Conservation (phyloP, 1,140 invertebrate genomes). For the Bombus soroeensis region DNA sequence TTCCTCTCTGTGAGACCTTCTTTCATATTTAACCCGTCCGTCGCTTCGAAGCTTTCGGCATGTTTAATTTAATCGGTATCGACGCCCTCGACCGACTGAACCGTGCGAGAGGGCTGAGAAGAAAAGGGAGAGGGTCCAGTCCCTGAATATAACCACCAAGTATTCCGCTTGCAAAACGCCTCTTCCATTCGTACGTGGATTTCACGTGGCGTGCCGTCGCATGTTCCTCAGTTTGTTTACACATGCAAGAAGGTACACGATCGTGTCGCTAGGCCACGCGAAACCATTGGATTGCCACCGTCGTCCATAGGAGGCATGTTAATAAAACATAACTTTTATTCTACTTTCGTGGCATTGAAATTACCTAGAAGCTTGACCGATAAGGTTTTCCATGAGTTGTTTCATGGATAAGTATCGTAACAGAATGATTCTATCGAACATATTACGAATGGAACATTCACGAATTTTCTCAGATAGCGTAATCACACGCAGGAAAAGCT, state of each 20-base stretch:
- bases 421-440: neutral
- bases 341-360: too few relatives aligned
- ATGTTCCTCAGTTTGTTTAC: constrained; percentile 33
- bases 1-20: constrained; percentile 64
- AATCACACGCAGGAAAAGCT: neutral
- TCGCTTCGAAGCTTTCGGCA: constrained; percentile 63
- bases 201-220: constrained; percentile 8
- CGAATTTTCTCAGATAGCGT: neutral
- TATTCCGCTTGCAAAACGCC: constrained; percentile 57
- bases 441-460: neutral
- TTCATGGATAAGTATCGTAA: neutral
- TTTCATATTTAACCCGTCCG: constrained; percentile 73
- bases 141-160: constrained; percentile 46
- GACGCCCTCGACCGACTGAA: constrained; percentile 73
- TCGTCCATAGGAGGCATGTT: neutral
- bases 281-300: neutral
- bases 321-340: neutral
- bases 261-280: neutral
- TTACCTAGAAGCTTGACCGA: too few relatives aligned
- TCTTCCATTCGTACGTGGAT: constrained; percentile 9
- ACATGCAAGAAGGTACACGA: neutral
- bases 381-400: neutral
- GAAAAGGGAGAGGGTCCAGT: neutral
- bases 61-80: constrained; percentile 79
- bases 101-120: constrained; percentile 56